These are phyloP conservation scores for Anagrus nilaparvatae DNA, from an alignment of 1,140 invertebrate genomes.

Conservation along the genomic window DNA sequence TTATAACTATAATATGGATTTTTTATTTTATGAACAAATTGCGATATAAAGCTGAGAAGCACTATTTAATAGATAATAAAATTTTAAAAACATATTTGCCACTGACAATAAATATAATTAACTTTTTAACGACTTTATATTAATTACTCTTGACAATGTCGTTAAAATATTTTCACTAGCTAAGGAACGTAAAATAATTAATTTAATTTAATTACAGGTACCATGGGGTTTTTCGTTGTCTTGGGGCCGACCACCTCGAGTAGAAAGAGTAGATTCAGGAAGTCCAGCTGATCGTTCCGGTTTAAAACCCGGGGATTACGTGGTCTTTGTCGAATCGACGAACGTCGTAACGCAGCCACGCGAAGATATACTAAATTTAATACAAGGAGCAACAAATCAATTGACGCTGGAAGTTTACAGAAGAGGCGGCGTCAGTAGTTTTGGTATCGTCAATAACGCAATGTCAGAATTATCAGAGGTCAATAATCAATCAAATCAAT, in stretches of 20 bases:
- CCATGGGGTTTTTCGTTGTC: slow-evolving; percentile 70
- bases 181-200: too few relatives aligned
- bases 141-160: too few relatives aligned
- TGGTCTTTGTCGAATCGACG: slow-evolving; percentile 75
- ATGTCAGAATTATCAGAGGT: background rate
- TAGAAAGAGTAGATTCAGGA: slow-evolving; percentile 74
- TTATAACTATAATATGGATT: too few relatives aligned
- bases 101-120: too few relatives aligned
- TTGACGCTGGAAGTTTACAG: slow-evolving; percentile 70
- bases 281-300: slow-evolving; percentile 72
- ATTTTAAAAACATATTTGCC: too few relatives aligned
- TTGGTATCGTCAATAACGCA: slow-evolving; percentile 3
- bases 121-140: too few relatives aligned
- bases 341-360: slow-evolving; percentile 74
- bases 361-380: slow-evolving; percentile 69
- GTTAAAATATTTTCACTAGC: too few relatives aligned
- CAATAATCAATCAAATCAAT: too few relatives aligned
- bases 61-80: too few relatives aligned
- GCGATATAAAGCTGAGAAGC: too few relatives aligned
- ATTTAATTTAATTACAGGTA: slow-evolving; percentile 22
- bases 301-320: slow-evolving; percentile 70
- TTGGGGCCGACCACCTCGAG: slow-evolving; percentile 80
- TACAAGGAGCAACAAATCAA: slow-evolving; percentile 62
- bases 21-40: too few relatives aligned
- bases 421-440: slow-evolving; percentile 31